Conservation (phyloP, 2,113 vertebrate genomes). For the Coracopsis vasa region DNA sequence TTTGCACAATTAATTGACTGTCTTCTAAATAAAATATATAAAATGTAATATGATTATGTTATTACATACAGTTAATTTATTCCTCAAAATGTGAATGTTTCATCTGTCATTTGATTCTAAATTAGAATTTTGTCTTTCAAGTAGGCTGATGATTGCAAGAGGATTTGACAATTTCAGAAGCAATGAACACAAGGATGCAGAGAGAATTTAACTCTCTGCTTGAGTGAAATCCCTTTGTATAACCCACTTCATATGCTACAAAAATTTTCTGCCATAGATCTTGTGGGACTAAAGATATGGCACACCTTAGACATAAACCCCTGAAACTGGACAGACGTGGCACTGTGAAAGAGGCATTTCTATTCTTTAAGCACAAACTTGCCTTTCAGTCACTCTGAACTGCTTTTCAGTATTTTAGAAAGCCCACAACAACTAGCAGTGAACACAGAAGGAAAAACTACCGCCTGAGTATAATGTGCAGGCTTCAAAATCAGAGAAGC, state of each 20-base stretch:
- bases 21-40: background rate
- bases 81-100: background rate
- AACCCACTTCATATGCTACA: background rate
- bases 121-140: background rate
- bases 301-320: background rate
- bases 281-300: background rate
- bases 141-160: background rate
- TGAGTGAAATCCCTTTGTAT: background rate
- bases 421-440: background rate
- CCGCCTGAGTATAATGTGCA: background rate
- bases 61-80: background rate
- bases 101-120: background rate
- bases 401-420: background rate
- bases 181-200: background rate
- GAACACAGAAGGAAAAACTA: background rate
- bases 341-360: background rate
- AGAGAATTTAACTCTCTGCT: background rate
- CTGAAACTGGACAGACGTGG: background rate
- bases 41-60: background rate
- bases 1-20: background rate
- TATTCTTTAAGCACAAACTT: background rate
- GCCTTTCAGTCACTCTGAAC: background rate
- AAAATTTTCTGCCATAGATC: background rate
- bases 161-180: background rate
- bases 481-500: slow-evolving; percentile 7